Evolutionary conservation across 1,140 invertebrate species (phyloP).

Genomic region (Bombus soroeensis): DNA sequence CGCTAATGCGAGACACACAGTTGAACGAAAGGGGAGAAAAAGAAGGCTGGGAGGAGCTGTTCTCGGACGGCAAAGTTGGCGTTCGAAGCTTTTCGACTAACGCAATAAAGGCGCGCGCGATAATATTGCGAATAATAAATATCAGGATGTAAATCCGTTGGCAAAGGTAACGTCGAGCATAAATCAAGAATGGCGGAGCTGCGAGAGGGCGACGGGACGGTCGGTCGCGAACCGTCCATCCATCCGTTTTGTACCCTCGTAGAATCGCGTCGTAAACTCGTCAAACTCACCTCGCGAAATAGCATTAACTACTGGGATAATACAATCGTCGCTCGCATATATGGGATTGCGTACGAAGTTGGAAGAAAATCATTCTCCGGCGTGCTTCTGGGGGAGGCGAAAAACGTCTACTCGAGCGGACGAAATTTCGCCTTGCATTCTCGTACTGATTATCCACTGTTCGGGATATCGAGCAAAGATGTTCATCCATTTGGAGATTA

Average conservation of each 20-base stretch:
- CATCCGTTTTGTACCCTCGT: conserved; percentile 74
- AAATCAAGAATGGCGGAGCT: conserved; percentile 77
- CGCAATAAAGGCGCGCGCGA: conserved; percentile 81
- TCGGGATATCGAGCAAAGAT: no score
- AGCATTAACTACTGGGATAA: conserved; percentile 82
- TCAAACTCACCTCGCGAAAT: conserved; percentile 81
- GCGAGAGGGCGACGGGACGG: conserved; percentile 24
- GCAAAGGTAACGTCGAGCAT: conserved; percentile 81
- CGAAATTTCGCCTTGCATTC: background rate
- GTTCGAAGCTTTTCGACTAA: conserved; percentile 72
- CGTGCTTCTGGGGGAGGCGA: background rate
- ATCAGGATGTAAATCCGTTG: conserved; percentile 83
- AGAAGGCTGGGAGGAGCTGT: conserved; percentile 4
- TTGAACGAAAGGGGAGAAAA: conserved; percentile 32
- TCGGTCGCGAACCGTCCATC: conserved; percentile 51
- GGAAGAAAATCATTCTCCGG: conserved; percentile 46
- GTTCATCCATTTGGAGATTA: no score
- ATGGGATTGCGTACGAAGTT: conserved; percentile 43
- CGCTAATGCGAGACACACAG: conserved; percentile 14
- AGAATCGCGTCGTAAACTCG: conserved; percentile 82
- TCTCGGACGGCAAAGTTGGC: conserved; percentile 26
- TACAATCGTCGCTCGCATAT: conserved; percentile 78
- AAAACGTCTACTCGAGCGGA: no score
- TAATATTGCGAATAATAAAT: conserved; percentile 83
- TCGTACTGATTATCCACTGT: no score